Base-by-base conservation (phyloP, 2,888 invertebrate species). In the Scotopteryx bipunctaria region DNA sequence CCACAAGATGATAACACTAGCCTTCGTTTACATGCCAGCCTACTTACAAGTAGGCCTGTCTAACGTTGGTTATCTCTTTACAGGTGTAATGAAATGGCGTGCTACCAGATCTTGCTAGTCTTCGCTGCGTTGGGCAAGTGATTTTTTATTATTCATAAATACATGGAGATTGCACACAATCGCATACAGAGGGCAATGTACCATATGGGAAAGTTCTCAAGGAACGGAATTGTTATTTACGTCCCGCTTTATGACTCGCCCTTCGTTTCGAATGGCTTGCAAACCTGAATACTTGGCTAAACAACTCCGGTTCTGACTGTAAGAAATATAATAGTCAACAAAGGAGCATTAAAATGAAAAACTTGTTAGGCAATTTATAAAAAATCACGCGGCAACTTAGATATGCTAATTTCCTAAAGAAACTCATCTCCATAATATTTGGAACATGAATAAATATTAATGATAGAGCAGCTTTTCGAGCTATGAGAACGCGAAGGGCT, bases 11-110 rank as follows among this genome's bases (percentile, higher is more conserved):
- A 54, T 57, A 57, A 65, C 55, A 36, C 21, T 35, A 37, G 9
- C 25, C 45, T 32, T 32, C 33, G 41, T 54, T 44, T 42, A 54
- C 48, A 36, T 55, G 16, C 44, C 11, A 43, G 25, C 44, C 27
- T 42, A 42, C 44, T 27, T 33, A 17, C 19, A 33, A 19, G n/a
- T 36, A 37, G 9, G 13, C 9, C 14, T 35, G 33, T 11, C 13
- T 36, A 40, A 41, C 25, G 21, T n/a, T 46, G 38, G 0, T 67
- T 70, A 61, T 72, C 64, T 73, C 68, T 79, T 23, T 66, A 59
- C 81, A 84, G 76, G 58, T 63, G 66, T 66, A 61, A 71, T 73
- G 69, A 75, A 66, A 87, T 88, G 88, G 82, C 80, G 74, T 72
- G 69, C 67, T 72, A 76, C 76, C 75, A 76, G 67, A 66, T 78